Evolutionary conservation across 2,797 vertebrate species (phyloP), one percentile per base, ranked within the genome.

Genomic region (Dicrostonyx torquatus): DNA sequence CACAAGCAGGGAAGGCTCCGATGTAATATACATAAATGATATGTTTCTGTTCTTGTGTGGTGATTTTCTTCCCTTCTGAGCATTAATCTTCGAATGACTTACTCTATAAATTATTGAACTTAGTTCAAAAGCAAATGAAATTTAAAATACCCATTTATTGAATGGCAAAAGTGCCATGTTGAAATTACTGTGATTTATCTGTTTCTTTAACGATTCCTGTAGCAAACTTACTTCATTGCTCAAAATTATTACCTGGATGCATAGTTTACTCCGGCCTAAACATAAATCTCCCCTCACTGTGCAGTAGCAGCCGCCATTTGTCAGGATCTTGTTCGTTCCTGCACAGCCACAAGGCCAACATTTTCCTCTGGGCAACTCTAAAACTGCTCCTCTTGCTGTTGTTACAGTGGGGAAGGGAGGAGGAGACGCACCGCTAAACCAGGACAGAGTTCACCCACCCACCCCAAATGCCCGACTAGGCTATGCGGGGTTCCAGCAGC

Each of bases 91-190:
- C 93, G 82, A 43, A 83, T 85, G 15, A 97, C 94, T 92, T 96
- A 89, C 87, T 94, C 84, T 79, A 91, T 80, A 97, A 96, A 97
- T 87, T 64, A 98, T 92, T 83, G 83, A 92, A 96, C 88, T 93
- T 83, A 92, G 92, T 92, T 96, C 96, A 97, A 17, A 62, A 80
- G 24, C 89, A 92, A 95, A 97, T 95, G 96, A 97, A 97, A 97
- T 97, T 96, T 97, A 96, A 97, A 97, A 96, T 90, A 95, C 95
- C 86, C 87, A 96, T 95, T 96, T 96, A 94, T 60, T 94, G 89
- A 14, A 96, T 73, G 86, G 97, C 95, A 82, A 90, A 96, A 96
- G 75, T 97, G 94, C 76, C 97, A 94, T 73, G 60, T 55, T 96
- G 80, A 96, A 97, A 91, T 90, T 85, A 91, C 87, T 77, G n/a